Evolutionary conservation across 2,888 invertebrate genomes (phyloP), one percentile per base, ranked within the genome.

Genomic region (Zhuqinia jingwanae): DNA sequence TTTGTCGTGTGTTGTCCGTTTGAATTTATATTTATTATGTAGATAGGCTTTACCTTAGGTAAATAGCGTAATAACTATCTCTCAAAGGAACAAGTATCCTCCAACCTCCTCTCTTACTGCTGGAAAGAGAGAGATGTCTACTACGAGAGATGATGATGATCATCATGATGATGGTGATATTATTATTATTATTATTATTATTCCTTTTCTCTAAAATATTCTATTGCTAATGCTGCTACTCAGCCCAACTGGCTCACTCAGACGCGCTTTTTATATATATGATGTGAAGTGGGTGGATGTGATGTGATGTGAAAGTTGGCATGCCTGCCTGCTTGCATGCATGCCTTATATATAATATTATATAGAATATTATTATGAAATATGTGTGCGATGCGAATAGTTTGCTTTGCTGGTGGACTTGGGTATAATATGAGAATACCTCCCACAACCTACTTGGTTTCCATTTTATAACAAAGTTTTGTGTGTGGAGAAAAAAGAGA

Each of bases 281-380:
- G 65, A 56, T 20, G 36, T 27, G 17, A 20, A n/a, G n/a, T n/a
- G n/a, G n/a, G n/a, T n/a, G n/a, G n/a, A n/a, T n/a, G n/a, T n/a
- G n/a, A 58, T 77, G 77, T 30, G 63, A 63, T 65, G 79, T 80
- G 79, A 60, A 70, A 45, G 70, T 73, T 58, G 80, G 80, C 60
- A 58, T 25, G 42, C 83, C 20, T 47, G 15, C 27, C 2, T 70
- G 70, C 25, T n/a, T n/a, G n/a, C n/a, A n/a, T n/a, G n/a, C n/a
- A n/a, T n/a, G n/a, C n/a, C n/a, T n/a, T n/a, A n/a, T n/a, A n/a
- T n/a, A n/a, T n/a, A n/a, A n/a, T n/a, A n/a, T n/a, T 25, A 6
- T 76, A 76, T 73, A 25, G 76, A 63, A 77, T 56, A 84, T 84
- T 76, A 77, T 84, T 82, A 36, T 76, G 75, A 84, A 65, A 68